These are phyloP conservation scores for Ephialtes manifestator DNA, from an alignment of 2,888 invertebrate species.

Conservation along the genomic window DNA sequence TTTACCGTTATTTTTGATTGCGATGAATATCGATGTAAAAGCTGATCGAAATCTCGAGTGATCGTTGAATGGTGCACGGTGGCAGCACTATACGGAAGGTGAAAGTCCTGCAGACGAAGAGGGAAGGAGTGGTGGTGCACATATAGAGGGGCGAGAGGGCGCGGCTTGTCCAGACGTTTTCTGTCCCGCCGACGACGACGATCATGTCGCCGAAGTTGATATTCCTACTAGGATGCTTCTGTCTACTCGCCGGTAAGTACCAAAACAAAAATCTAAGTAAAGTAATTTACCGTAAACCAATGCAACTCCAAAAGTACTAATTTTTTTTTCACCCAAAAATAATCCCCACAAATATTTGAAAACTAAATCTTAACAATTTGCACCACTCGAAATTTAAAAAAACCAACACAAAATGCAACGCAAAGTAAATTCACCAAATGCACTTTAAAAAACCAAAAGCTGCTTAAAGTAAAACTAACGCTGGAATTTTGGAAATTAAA, in stretches of 20 bases:
- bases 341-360: too few relatives aligned
- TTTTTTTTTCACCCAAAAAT: too few relatives aligned
- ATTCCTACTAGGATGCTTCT: constrained; percentile 81
- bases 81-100: constrained; percentile 84
- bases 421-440: too few relatives aligned
- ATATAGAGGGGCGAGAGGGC: constrained; percentile 86
- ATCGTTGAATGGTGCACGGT: constrained; percentile 70
- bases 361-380: too few relatives aligned
- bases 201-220: constrained; percentile 84
- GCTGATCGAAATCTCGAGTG: constrained; percentile 45
- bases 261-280: neutral
- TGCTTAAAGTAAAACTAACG: too few relatives aligned
- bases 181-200: constrained; percentile 82
- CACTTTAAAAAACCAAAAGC: too few relatives aligned
- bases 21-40: constrained; percentile 31
- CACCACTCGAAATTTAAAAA: too few relatives aligned
- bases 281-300: neutral
- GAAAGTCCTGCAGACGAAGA: constrained; percentile 80
- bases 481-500: too few relatives aligned
- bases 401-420: too few relatives aligned
- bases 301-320: too few relatives aligned
- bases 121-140: constrained; percentile 84
- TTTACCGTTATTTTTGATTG: neutral
- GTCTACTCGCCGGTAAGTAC: constrained; percentile 83
- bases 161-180: constrained; percentile 86